Evolutionary conservation across 2,797 vertebrate species (phyloP), one percentile per base, ranked within the genome.

Genomic region (Gambusia yucatana): DNA sequence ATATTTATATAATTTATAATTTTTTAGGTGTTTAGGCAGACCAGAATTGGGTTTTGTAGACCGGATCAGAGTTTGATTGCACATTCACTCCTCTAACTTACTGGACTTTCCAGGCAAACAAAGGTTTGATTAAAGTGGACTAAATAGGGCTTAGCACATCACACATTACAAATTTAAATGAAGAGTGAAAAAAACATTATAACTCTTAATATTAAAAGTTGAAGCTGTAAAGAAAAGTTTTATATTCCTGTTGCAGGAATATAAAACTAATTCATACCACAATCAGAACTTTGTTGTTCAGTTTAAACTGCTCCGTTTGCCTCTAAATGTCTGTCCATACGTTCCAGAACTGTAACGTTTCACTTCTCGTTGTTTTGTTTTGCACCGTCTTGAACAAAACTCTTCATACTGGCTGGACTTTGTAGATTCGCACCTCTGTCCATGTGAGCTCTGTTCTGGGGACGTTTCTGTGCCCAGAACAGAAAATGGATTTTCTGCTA

Each of bases 361-460:
- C 28, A 57, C 48, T 22, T 41, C 6, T 2, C 48, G 13, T 11
- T n/a, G 50, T n/a, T 61, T 44, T 10, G 75, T 17, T 84, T 47
- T 43, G 50, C 3, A 0, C 16, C 48, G 55, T 39, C n/a, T 70
- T 75, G 28, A 71, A n/a, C 9, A 17, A 84, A 79, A 46, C 10
- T 67, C n/a, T 84, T 72, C 46, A 52, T 57, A 50, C 50, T 46
- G 11, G 0, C 11, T 75, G 22, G 4, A n/a, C 28, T 73, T 80
- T 67, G 46, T 50, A 69, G 75, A 76, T 73, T 76, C 41, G 33
- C 67, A 55, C n/a, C 73, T 71, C 30, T 6, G 22, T 28, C 63
- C 36, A 13, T 48, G 70, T 28, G 13, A 75, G 47, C 28, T 77
- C 75, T 36, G 17, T 69, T 75, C 52, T 50, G 61, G 48, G 36